A percentile compares a stretch with the other conserved stretches of the same genome.
phyloP scores from a whole-genome alignment of 2,888 invertebrate genomes.

The Masnerella sp. region DNA sequence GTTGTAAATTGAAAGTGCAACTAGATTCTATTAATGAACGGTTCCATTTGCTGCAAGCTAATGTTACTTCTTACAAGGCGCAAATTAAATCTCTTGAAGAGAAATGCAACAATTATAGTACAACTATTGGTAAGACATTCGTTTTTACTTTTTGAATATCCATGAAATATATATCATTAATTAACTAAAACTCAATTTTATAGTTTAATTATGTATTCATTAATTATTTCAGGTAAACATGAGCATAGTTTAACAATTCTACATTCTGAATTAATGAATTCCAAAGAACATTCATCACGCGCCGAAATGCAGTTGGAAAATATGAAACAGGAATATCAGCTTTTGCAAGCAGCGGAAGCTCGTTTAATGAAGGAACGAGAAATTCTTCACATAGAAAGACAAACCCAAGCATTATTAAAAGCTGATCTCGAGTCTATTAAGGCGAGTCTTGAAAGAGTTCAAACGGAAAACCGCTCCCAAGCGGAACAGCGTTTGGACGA shows the following conservation, averaged over 20 bases:
- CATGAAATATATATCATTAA: no score
- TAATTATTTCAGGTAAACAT: slow-evolving; percentile 83
- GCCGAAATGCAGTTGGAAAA: slow-evolving; percentile 89
- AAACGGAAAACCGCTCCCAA: slow-evolving; percentile 87
- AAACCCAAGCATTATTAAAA: slow-evolving; percentile 87
- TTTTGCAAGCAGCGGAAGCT: slow-evolving; percentile 87
- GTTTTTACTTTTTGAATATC: no score
- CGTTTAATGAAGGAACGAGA: slow-evolving; percentile 91
- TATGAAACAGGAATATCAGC: slow-evolving; percentile 86
- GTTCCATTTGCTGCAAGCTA: slow-evolving; percentile 86
- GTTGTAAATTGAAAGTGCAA: slow-evolving; percentile 89
- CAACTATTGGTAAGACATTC: slow-evolving; percentile 84
- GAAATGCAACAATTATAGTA: slow-evolving; percentile 89
- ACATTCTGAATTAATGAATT: slow-evolving; percentile 87
- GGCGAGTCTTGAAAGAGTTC: slow-evolving; percentile 90
- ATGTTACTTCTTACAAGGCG: slow-evolving; percentile 88
- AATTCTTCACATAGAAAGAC: slow-evolving; percentile 85
- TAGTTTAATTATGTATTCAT: no score
- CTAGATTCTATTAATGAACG: slow-evolving; percentile 91
- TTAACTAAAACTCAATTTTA: no score
- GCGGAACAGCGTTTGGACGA: slow-evolving; percentile 88
- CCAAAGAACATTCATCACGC: slow-evolving; percentile 84
- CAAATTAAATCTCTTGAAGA: slow-evolving; percentile 92
- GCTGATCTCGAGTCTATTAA: slow-evolving; percentile 94
- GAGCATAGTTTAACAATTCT: slow-evolving; percentile 89